Base-by-base conservation (phyloP, 2,888 invertebrate genomes). In the Ceraclea dissimilis region DNA sequence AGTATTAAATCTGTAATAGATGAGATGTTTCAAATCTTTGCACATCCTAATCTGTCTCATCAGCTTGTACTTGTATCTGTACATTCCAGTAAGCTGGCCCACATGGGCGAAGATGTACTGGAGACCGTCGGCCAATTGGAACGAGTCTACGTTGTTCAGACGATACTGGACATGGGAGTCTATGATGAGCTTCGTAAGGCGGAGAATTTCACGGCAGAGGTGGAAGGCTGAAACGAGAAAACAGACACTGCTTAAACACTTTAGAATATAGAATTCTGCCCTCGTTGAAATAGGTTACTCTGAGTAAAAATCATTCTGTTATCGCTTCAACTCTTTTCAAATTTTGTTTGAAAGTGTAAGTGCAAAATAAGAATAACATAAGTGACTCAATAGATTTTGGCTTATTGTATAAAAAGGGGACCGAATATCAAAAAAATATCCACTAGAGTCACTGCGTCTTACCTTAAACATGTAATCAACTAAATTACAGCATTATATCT, bases 41-140 rank as follows among this genome's bases (percentile, higher is more conserved):
- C 99, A 99, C 99, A 99, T 99, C 51, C 99, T 80, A 65, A 99
- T 98, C 76, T 98, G 98, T 67, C 95, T 81, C 97, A 98, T 98
- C 54, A 98, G 79, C 72, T 98, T 98, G 76, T 98, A 98, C 68
- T 95, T 95, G 79, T 98, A 98, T 22, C 99, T 83, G 78, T 99
- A 99, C 99, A 99, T 99, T 70, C 99, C 99, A 0, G 99, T 99
- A 58, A 99, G 78, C 71, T 99, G 99, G 1, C 99, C 99, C 8
- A 99, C 98, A 68, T 99, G 99, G 1, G 99, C 95, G 71, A 99
- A 99, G 61, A 99, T 94, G 71, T 99, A 99, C 73, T 99, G 99
- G 39, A 99, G 75, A 10, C 99, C 99, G 71, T 99, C 99, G 5
- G 99, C 88, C 64, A 99, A 76, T 80, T 99, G 93, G 74, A 98